Base-by-base conservation (phyloP, 2,113 vertebrate genomes). In the Dicaeum eximium region DNA sequence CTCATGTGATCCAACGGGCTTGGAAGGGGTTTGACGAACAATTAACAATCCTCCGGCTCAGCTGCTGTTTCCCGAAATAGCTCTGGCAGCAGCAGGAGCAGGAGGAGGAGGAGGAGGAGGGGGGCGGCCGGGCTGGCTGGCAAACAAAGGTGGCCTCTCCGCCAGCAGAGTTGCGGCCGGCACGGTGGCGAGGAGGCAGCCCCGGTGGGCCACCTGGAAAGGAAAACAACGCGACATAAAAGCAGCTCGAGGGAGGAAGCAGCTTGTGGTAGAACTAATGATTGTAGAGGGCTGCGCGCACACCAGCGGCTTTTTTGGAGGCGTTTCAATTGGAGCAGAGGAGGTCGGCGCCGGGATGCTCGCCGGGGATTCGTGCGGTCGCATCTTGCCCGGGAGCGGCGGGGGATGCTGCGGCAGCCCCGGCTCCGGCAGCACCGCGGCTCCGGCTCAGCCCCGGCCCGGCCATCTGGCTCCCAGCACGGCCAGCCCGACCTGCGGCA, bases 61-160 rank as follows among this genome's bases (percentile, higher is more conserved):
- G 98, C 98, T 97, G 97, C 97, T 80, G 94, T 66, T 98, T 98
- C 98, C 97, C 60, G 91, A 98, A 98, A 98, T 98, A 98, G 97
- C 96, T 94, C 90, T 89, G 96, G 88, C 85, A 67, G 92, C 58
- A 18, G 72, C 33, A 37, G 70, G 3, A 56, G 53, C n/a, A 44
- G 66, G 38, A 71, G 94, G 80, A 80, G 33, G 92, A 94, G 89
- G 87, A 47, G 40, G 74, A 42, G 47, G 35, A 42, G 15, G n/a
- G 45, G 35, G 75, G 65, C 8, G 54, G 85, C 22, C 16, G 51
- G 89, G 90, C 92, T 69, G 94, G 71, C 58, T 28, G 75, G 51
- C 87, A 95, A 94, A 97, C 97, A 97, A 97, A 98, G 96, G 97
- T 97, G 96, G 94, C 94, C 94, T 88, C 97, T 93, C 83, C 33